Evolutionary conservation across 2,888 invertebrate species (phyloP).

Genomic region (Pilophorus perplexus): DNA sequence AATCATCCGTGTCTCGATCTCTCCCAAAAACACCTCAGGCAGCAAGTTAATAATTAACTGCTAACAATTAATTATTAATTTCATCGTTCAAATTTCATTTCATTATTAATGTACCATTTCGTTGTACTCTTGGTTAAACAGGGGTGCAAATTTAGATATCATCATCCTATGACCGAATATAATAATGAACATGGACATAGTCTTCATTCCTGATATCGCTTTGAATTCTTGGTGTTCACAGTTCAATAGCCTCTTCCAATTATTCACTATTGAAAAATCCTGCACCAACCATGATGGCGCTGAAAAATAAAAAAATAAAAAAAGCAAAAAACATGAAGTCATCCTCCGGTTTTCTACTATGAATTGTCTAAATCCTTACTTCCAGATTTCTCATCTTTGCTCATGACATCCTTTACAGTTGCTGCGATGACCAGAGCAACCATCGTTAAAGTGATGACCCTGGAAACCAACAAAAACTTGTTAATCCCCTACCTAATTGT

Average conservation of each 20-base stretch:
- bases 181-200: constrained; percentile 38
- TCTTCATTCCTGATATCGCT: constrained; percentile 31
- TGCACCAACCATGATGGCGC: constrained; percentile 5
- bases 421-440: background rate
- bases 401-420: background rate
- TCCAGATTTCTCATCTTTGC: too few relatives aligned
- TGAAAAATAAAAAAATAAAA: background rate
- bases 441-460: background rate
- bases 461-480: background rate
- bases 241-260: constrained; percentile 1
- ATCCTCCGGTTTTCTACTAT: too few relatives aligned
- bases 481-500: too few relatives aligned
- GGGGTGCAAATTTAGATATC: constrained; percentile 12
- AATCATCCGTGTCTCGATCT: too few relatives aligned
- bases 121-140: constrained; percentile 28
- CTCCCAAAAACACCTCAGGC: too few relatives aligned
- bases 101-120: constrained; percentile 18
- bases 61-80: too few relatives aligned
- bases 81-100: too few relatives aligned
- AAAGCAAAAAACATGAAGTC: too few relatives aligned
- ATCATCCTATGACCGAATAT: constrained; percentile 39
- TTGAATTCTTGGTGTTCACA: constrained; percentile 23
- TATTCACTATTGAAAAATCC: constrained; percentile 13
- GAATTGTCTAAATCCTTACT: too few relatives aligned
- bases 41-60: too few relatives aligned